phyloP scores from a whole-genome alignment of 2,113 vertebrate species.

The Mobula birostris region DNA sequence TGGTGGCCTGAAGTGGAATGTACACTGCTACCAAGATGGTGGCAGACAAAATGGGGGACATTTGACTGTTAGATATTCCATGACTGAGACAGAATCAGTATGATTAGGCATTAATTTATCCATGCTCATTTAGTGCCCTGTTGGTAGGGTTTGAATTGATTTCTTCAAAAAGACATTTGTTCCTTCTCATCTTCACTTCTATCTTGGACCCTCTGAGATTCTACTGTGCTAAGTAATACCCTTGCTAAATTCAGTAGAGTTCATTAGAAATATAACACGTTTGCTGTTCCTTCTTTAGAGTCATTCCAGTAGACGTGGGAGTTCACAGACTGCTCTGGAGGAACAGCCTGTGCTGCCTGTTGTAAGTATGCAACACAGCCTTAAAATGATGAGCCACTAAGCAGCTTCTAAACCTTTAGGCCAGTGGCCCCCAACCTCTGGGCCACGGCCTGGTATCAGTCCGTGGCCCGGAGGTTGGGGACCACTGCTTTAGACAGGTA shows the following conservation, averaged over 20 bases:
- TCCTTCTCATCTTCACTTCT: not conserved
- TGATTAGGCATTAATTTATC: not conserved
- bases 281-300: constrained; percentile 51
- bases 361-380: constrained; percentile 53
- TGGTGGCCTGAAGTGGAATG: too few relatives aligned
- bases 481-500: too few relatives aligned
- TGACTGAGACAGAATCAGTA: too few relatives aligned
- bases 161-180: not conserved
- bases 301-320: constrained; percentile 73
- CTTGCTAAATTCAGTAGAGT: not conserved
- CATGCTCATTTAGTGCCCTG: not conserved
- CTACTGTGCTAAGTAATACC: not conserved
- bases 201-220: not conserved
- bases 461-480: too few relatives aligned
- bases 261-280: not conserved
- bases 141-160: not conserved
- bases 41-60: too few relatives aligned
- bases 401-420: too few relatives aligned
- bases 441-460: too few relatives aligned
- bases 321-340: constrained; percentile 64
- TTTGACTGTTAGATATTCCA: too few relatives aligned
- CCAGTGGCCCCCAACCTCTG: too few relatives aligned
- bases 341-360: constrained; percentile 77
- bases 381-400: not conserved
- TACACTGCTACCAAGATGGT: too few relatives aligned